Percentiles rank a stretch among this genome's conserved stretches.
Conservation (phyloP, 2,888 invertebrate genomes). For the Drosophila rellima region DNA sequence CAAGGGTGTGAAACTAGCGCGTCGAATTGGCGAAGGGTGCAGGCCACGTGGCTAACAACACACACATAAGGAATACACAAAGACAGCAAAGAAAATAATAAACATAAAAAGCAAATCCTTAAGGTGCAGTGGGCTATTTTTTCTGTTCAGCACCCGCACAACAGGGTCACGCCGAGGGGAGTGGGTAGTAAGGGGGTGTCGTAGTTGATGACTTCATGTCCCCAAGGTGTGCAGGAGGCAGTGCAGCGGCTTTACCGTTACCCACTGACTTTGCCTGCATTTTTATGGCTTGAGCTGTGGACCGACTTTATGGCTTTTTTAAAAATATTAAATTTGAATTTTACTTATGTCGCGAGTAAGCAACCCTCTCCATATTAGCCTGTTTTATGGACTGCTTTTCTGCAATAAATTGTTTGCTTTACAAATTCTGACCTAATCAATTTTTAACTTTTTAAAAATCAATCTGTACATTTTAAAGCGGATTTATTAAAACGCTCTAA, state of each 20-base stretch:
- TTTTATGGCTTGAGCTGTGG: constrained; percentile 56
- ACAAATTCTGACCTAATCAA: too few relatives aligned
- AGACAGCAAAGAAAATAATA: constrained; percentile 54
- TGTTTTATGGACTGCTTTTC: constrained; percentile 12
- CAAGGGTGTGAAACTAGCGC: constrained; percentile 69
- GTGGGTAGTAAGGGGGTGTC: constrained; percentile 1
- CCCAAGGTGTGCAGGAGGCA: constrained; percentile 48
- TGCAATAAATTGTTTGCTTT: neutral
- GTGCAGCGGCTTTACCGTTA: constrained; percentile 50
- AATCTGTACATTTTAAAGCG: too few relatives aligned
- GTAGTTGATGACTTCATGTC: constrained; percentile 62
- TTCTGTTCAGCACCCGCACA: constrained; percentile 32
- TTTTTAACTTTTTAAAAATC: too few relatives aligned
- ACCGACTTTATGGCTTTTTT: constrained; percentile 26
- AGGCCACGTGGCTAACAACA: constrained; percentile 57
- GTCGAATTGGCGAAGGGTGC: constrained; percentile 59
- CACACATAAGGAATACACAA: constrained; percentile 17
- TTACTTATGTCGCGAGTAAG: constrained; percentile 16
- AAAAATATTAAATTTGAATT: constrained; percentile 49
- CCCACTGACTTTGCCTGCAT: constrained; percentile 49
- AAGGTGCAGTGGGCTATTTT: constrained; percentile 61
- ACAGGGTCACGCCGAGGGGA: constrained; percentile 17
- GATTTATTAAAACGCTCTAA: too few relatives aligned
- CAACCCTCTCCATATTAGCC: neutral
- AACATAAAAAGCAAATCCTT: constrained; percentile 71